phyloP scores from a whole-genome alignment of 2,888 invertebrate species.

The Agrotis ipsilon region DNA sequence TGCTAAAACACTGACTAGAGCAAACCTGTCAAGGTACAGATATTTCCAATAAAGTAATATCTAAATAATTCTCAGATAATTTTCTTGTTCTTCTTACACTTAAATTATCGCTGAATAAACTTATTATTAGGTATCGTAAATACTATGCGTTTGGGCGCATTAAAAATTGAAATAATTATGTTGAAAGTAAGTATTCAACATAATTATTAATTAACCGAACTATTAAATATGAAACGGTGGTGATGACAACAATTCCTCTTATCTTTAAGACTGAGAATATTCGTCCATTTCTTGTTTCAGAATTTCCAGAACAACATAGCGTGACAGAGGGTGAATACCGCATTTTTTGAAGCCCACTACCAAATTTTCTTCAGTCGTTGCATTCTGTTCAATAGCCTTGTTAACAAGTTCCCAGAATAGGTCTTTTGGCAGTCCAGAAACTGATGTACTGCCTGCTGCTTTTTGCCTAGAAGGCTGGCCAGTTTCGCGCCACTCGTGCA shows the following conservation, averaged over 20 bases:
- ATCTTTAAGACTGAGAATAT: background rate
- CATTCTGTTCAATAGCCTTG: constrained; percentile 13
- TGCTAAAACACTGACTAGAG: background rate
- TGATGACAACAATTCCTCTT: background rate
- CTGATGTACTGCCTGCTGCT: background rate
- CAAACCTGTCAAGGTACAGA: background rate
- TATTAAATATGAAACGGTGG: background rate
- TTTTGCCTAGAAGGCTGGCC: background rate
- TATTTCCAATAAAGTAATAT: background rate
- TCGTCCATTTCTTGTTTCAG: constrained; percentile 19
- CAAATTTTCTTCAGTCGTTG: constrained; percentile 22
- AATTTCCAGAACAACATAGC: constrained; percentile 16
- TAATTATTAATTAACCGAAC: background rate
- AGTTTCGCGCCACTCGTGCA: constrained; percentile 1
- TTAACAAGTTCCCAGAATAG: constrained; percentile 19
- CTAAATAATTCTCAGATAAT: background rate
- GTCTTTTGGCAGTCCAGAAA: constrained; percentile 8
- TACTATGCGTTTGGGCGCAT: too few relatives aligned
- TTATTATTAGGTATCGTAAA: background rate
- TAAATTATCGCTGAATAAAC: too few relatives aligned
- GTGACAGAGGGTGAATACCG: constrained; percentile 22
- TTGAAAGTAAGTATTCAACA: background rate
- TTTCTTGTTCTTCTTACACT: too few relatives aligned
- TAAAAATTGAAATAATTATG: background rate
- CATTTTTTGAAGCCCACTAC: constrained; percentile 22